Base-by-base conservation (phyloP, 2,113 vertebrate species). In the Podiceps cristatus region DNA sequence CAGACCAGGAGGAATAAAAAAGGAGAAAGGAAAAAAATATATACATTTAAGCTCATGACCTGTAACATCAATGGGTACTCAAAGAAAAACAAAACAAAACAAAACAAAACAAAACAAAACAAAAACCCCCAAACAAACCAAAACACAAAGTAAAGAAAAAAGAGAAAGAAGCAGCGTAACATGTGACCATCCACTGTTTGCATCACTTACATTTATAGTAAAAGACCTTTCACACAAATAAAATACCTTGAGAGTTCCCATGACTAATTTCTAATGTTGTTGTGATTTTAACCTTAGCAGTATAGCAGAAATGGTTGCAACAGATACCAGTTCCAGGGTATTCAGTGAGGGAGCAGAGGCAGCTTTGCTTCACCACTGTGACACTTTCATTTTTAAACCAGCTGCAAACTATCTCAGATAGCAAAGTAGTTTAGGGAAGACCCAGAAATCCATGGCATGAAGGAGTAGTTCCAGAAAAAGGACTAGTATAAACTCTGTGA, bases 281-380 rank as follows among this genome's bases (percentile, higher is more conserved):
- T 90, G 19, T 88, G 66, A 90, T 85, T 94, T 94, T 93, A 85
- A 85, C 17, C 14, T 90, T 78, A 64, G 12, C n/a, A 76, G 44
- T 42, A 42, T 11, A 68, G 28, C 53, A 31, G 78, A 95, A 95
- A 82, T 73, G 20, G 44, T 86, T 5, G 2, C 62, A 79, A 47
- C 11, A 52, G 66, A 79, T 28, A 68, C n/a, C 37, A 75, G 19
- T 64, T 82, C 78, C 49, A 83, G 71, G 18, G 12, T 72, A 49
- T 13, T 59, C 28, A 45, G 12, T 60, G 23, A 31, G 24, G 40
- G 25, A 86, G 27, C 9, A 88, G 44, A 67, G 88, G 60, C 14
- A 86, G 28, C 42, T 85, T 89, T 77, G 44, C 58, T 55, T 88
- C 40, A 56, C 29, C 19, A 55, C 27, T 72, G 17, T 62, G n/a